Conservation (phyloP, 2,888 invertebrate species). For the Agrenia bidenticulata region DNA sequence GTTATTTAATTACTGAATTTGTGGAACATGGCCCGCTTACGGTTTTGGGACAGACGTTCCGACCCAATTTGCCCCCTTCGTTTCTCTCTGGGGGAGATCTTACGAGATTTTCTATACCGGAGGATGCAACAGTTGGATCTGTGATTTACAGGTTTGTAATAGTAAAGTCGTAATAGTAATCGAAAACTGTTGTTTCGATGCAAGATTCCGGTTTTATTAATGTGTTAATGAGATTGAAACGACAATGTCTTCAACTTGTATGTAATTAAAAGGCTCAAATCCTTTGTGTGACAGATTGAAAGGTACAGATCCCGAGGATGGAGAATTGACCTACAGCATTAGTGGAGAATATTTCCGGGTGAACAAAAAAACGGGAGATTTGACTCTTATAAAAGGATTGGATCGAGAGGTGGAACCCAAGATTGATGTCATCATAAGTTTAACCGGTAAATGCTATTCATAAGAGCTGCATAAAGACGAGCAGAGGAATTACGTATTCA, state of each 20-base stretch:
- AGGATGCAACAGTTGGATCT: constrained; percentile 72
- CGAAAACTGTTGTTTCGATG: neutral
- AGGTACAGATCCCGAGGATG: constrained; percentile 75
- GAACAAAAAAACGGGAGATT: constrained; percentile 72
- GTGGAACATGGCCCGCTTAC: neutral
- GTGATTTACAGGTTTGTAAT: constrained; percentile 66
- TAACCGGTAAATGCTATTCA: constrained; percentile 69
- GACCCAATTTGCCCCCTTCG: constrained; percentile 68
- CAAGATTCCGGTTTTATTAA: neutral
- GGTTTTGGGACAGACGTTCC: neutral
- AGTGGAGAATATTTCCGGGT: constrained; percentile 79
- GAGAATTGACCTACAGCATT: constrained; percentile 72
- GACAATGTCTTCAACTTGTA: neutral
- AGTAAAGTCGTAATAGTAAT: no score
- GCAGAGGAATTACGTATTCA: no score
- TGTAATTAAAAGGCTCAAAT: neutral
- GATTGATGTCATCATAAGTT: constrained; percentile 77
- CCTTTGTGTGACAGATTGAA: constrained; percentile 49
- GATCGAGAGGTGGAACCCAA: constrained; percentile 71
- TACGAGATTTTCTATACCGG: constrained; percentile 71
- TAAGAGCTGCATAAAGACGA: no score
- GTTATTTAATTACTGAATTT: no score
- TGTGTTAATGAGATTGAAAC: constrained; percentile 1
- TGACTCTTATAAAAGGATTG: constrained; percentile 68
- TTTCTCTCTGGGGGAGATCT: constrained; percentile 77